Percentiles rank a stretch among this genome's conserved stretches.
Evolutionary conservation across 2,888 invertebrate species (phyloP).

Genomic region (Lasius fuliginosus): DNA sequence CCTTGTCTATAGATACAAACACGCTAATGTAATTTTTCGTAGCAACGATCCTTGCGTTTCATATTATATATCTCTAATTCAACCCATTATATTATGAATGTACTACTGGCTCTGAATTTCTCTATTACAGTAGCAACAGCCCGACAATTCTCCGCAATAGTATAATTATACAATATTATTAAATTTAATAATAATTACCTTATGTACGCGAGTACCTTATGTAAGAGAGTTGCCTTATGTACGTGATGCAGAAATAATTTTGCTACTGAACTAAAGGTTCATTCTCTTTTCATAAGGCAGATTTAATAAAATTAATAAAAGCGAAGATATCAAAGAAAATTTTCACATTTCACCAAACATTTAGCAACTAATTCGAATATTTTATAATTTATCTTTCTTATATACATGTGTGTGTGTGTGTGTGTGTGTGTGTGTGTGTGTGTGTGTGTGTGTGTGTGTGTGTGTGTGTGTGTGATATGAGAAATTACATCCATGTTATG

Average conservation of each 20-base stretch:
- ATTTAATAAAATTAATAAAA: constrained; percentile 1
- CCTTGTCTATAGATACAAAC: background rate
- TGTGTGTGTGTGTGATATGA: background rate
- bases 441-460: too few species aligned
- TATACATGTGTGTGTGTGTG: background rate
- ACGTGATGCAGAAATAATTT: background rate
- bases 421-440: too few species aligned
- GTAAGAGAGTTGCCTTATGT: background rate
- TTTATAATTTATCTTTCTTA: background rate
- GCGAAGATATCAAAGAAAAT: constrained; percentile 12
- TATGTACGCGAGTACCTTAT: background rate
- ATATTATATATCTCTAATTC: constrained; percentile 1
- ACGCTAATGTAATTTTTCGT: background rate
- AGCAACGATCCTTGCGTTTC: background rate
- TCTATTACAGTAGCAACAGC: background rate
- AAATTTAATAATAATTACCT: constrained; percentile 15
- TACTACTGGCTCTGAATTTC: background rate
- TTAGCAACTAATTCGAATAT: background rate
- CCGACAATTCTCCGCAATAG: background rate
- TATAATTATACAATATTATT: constrained; percentile 14
- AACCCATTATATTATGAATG: background rate
- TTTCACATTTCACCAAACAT: background rate
- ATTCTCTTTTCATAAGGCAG: background rate
- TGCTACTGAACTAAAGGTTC: background rate
- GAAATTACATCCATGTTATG: background rate